Evolutionary conservation across 1,140 invertebrate species (phyloP), one percentile per base, ranked within the genome.

Genomic region (Hylaeus anthracinus): DNA sequence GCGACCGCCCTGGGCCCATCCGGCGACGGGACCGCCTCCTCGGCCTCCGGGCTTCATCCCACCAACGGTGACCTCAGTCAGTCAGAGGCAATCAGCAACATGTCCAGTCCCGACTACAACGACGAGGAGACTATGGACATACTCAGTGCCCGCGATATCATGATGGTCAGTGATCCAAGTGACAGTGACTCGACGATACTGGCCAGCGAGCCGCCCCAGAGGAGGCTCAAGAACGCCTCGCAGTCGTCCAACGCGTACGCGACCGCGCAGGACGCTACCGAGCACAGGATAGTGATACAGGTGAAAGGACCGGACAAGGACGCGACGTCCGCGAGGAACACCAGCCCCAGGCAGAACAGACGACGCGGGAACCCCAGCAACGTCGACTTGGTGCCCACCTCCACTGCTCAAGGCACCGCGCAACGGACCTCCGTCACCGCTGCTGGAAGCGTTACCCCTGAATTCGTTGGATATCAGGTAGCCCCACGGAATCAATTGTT

Each of bases 111-210:
- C 53, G 97, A 97, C 92, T 97, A 97, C 92, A 96, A 97, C 93
- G 97, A 97, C 90, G 96, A 96, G 90, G 94, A 95, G 80, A 94
- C 94, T 8, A 94, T 96, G 82, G 95, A 95, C 82, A 95, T 95
- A 78, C 91, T 95, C 12, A 95, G 95, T 79, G 95, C 96, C 14
- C 94, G 96, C 81, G 96, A 96, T 83, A 94, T 96, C 55, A 97
- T 97, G 96, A 96, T 97, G 93, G 95, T 97, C 84, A 97, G 97
- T 89, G 97, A 97, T 94, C 96, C 97, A 53, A 97, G 96, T 91
- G 97, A 97, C 93, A 97, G 96, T 84, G 97, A 97, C 91, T 97
- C 96, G 48, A 95, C 96, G 14, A 96, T 96, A 70, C 91, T 97
- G 41, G 96, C 96, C 26, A 96, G 96, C 51, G 96, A 97, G 90